Conservation (phyloP, 2,113 vertebrate species). For the Dipodomys stephensi region DNA sequence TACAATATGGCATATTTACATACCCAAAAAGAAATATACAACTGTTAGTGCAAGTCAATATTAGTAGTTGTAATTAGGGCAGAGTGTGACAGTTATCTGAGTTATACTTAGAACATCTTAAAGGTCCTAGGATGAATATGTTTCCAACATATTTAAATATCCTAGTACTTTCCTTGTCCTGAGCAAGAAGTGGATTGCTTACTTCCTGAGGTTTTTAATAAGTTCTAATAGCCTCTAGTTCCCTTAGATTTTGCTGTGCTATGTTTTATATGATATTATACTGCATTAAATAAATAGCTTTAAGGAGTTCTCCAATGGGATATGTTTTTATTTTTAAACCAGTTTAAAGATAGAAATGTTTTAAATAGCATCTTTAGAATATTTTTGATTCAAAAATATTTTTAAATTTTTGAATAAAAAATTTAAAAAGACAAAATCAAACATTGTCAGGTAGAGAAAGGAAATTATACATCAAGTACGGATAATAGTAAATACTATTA, state of each 20-base stretch:
- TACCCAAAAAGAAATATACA: slow-evolving; percentile 2
- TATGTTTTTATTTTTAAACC: slow-evolving; percentile 37
- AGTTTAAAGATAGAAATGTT: slow-evolving; percentile 12
- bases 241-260: not conserved
- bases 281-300: slow-evolving; percentile 31
- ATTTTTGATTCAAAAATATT: slow-evolving; percentile 47
- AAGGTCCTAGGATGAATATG: not conserved
- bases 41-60: not conserved
- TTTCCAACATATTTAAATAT: slow-evolving; percentile 35
- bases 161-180: not conserved
- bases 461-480: not conserved
- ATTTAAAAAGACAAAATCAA: slow-evolving; percentile 33
- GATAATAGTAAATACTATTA: slow-evolving; percentile 34
- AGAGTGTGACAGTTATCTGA: not conserved
- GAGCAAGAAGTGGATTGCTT: not conserved
- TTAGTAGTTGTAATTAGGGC: not conserved
- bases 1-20: not conserved
- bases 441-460: not conserved
- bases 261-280: no score
- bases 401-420: slow-evolving; percentile 50
- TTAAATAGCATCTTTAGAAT: slow-evolving; percentile 60
- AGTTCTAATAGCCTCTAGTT: not conserved
- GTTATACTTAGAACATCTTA: not conserved
- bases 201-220: not conserved
- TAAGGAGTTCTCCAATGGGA: not conserved